These are phyloP conservation scores for Melikaiella ostensackeni DNA, from an alignment of 2,888 invertebrate genomes.

Conservation along the genomic window DNA sequence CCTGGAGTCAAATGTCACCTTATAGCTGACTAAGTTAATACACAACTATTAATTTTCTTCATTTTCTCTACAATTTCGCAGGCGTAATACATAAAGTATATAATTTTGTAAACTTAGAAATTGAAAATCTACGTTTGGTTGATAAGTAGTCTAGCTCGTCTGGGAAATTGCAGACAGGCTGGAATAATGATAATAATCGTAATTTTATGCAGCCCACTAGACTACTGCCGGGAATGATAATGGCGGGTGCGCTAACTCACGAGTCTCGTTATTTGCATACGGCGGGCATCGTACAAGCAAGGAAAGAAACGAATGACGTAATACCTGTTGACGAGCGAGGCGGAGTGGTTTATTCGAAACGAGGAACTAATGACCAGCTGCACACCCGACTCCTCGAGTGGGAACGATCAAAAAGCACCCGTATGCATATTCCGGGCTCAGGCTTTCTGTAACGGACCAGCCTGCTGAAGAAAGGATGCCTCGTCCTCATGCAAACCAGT, in stretches of 20 bases:
- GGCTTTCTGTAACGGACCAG: slow-evolving; percentile 22
- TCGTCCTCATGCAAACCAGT: slow-evolving; percentile 21
- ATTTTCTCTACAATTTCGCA: not conserved
- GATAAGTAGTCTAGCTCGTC: slow-evolving; percentile 19
- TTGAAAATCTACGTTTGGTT: slow-evolving; percentile 11
- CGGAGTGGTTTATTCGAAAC: slow-evolving; percentile 30
- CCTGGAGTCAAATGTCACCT: not conserved
- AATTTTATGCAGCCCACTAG: slow-evolving; percentile 37
- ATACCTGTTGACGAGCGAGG: slow-evolving; percentile 31
- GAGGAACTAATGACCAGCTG: slow-evolving; percentile 32
- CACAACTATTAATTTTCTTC: not conserved
- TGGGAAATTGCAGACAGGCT: slow-evolving; percentile 22
- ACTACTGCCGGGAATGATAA: slow-evolving; percentile 32
- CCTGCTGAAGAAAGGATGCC: not conserved
- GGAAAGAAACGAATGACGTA: slow-evolving; percentile 37
- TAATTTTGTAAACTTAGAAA: not conserved
- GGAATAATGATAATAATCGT: slow-evolving; percentile 27
- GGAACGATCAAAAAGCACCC: slow-evolving; percentile 23
- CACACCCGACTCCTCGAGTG: slow-evolving; percentile 22
- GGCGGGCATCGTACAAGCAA: slow-evolving; percentile 21
- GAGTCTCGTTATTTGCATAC: slow-evolving; percentile 29
- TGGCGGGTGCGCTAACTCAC: slow-evolving; percentile 36
- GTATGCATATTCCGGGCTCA: slow-evolving; percentile 21
- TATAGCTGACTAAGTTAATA: not conserved
- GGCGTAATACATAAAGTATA: not conserved